These are phyloP conservation scores for Myiagra hebetior DNA, from an alignment of 2,113 vertebrate species.

Conservation along the genomic window DNA sequence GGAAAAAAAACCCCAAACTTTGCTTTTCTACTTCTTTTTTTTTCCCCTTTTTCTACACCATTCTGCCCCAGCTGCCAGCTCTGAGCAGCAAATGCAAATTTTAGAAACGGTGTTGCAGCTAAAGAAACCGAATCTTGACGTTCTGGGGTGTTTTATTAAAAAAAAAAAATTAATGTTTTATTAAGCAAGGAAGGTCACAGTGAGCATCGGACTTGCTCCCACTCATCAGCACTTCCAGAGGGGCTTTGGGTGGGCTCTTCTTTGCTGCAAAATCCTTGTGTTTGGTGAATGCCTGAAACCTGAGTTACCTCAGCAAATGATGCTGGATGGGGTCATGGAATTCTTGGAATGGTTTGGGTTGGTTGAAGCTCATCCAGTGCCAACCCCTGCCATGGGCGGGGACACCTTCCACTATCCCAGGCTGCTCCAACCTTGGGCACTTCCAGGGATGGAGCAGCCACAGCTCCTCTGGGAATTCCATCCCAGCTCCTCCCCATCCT, in stretches of 20 bases:
- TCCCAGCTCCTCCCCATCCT: neutral
- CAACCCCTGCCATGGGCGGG: neutral
- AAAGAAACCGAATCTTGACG: neutral
- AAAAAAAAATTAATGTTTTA: neutral
- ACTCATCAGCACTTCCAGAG: neutral
- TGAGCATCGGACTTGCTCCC: rapidly evolving
- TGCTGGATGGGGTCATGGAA: neutral
- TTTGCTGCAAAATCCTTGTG: neutral
- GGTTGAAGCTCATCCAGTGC: neutral
- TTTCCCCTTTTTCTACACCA: neutral
- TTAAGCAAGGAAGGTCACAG: neutral
- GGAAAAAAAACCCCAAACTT: neutral
- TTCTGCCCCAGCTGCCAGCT: neutral
- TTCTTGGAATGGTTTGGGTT: neutral
- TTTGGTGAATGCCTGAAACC: neutral
- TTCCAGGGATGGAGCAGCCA: neutral
- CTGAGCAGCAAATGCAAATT: rapidly evolving
- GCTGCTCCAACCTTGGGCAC: rapidly evolving
- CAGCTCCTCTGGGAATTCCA: neutral
- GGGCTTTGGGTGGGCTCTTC: neutral
- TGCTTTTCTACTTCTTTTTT: neutral
- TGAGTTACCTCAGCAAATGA: rapidly evolving
- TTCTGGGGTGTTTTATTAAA: neutral
- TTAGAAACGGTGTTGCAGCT: neutral
- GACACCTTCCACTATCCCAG: neutral